A percentile compares a stretch with the other conserved stretches of the same genome.
Conservation (phyloP, 2,888 invertebrate genomes). For the Strigamia transsilvanica region DNA sequence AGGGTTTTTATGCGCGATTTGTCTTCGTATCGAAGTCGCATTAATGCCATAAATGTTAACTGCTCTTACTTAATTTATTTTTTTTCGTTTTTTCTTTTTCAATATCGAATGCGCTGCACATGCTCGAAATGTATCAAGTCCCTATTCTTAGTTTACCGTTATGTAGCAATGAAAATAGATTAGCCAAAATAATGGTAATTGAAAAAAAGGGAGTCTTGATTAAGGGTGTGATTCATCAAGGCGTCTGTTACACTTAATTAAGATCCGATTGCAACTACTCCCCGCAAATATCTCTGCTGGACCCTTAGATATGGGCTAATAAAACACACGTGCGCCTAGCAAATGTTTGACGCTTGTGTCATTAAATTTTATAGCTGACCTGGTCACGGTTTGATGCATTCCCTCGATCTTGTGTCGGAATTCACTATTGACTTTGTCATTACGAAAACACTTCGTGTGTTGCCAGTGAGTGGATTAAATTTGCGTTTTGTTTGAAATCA, state of each 20-base stretch:
- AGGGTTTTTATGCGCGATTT: too few relatives aligned
- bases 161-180: slow-evolving; percentile 28
- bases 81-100: too few relatives aligned
- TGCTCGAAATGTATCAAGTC: background rate
- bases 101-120: background rate
- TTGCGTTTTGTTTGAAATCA: too few relatives aligned
- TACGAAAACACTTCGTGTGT: background rate
- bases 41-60: background rate
- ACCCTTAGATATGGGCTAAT: slow-evolving; percentile 11
- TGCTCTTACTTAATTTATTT: background rate
- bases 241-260: slow-evolving; percentile 35
- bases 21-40: too few relatives aligned
- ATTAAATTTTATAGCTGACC: slow-evolving; percentile 30
- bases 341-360: slow-evolving; percentile 22
- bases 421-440: background rate
- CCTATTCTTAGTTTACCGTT: background rate
- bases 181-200: slow-evolving; percentile 29
- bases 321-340: slow-evolving; percentile 24
- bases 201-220: slow-evolving; percentile 18
- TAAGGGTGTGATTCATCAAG: slow-evolving; percentile 27
- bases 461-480: too few relatives aligned
- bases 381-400: slow-evolving; percentile 16
- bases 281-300: slow-evolving; percentile 19
- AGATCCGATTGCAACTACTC: slow-evolving; percentile 8
- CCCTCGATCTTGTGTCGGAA: slow-evolving; percentile 31